Evolutionary conservation across 2,888 invertebrate species (phyloP).

Genomic region (Drosophila sordidapex): DNA sequence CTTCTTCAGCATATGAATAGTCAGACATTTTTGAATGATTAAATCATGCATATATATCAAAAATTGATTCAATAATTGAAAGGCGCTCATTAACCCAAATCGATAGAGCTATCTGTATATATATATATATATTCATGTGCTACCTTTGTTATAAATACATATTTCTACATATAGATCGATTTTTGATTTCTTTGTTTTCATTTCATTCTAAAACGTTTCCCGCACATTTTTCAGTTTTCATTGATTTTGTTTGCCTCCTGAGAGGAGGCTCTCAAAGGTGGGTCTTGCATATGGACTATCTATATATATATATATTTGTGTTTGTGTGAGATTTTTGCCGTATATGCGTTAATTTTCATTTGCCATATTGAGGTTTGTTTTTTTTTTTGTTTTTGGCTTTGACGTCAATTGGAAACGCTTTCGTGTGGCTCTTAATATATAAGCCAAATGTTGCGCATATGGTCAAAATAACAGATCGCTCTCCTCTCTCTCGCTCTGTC

Average conservation of each 20-base stretch:
- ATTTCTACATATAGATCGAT: not conserved
- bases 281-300: not conserved
- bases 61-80: conserved; percentile 49
- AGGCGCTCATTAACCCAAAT: conserved; percentile 69
- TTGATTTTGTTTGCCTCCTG: conserved; percentile 41
- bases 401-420: conserved; percentile 55
- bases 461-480: conserved; percentile 33
- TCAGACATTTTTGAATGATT: not conserved
- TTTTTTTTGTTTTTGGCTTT: conserved; percentile 25
- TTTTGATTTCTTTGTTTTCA: conserved; percentile 9
- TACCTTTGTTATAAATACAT: conserved; percentile 2
- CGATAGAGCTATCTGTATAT: conserved; percentile 15
- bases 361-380: conserved; percentile 35
- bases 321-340: conserved; percentile 50
- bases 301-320: conserved; percentile 7
- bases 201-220: conserved; percentile 25
- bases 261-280: not conserved
- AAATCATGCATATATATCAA: not conserved
- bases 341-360: conserved; percentile 73
- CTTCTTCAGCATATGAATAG: not conserved
- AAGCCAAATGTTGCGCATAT: conserved; percentile 45
- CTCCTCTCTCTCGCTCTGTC: not conserved
- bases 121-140: not conserved
- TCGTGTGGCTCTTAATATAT: conserved; percentile 23
- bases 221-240: conserved; percentile 35